These are phyloP conservation scores for Tenebrosternarchus preto DNA, from an alignment of 2,113 vertebrate species.

Conservation along the genomic window DNA sequence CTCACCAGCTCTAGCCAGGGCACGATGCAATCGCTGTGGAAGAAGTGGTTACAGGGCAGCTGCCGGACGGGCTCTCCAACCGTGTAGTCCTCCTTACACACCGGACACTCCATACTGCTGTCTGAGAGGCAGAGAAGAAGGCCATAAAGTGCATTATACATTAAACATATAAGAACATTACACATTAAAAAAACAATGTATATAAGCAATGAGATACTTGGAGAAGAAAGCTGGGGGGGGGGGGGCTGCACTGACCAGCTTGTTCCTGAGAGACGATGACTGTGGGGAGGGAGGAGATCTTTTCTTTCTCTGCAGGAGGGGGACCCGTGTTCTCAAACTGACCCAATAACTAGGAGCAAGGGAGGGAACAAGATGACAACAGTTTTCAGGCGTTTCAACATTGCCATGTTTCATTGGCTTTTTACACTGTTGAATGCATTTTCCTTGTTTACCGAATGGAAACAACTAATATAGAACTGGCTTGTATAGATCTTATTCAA, in stretches of 20 bases:
- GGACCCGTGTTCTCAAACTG: constrained; percentile 95
- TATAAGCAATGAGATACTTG: not conserved
- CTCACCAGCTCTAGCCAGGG: constrained; percentile 98
- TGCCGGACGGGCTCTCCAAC: constrained; percentile 88
- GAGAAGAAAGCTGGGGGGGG: not conserved
- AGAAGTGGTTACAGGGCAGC: constrained; percentile 95
- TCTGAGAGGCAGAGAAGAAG: constrained; percentile 68
- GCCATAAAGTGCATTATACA: too few relatives aligned
- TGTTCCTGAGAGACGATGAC: constrained; percentile 94
- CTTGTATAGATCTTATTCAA: too few relatives aligned
- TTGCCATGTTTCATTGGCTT: too few relatives aligned
- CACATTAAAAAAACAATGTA: too few relatives aligned
- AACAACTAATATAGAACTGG: too few relatives aligned
- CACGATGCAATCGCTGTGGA: constrained; percentile 96
- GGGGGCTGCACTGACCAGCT: constrained; percentile 79
- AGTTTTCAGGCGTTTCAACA: too few relatives aligned
- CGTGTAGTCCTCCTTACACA: constrained; percentile 94
- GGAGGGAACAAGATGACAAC: not conserved
- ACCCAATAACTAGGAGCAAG: constrained; percentile 82
- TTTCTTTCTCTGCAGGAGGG: constrained; percentile 94
- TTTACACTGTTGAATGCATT: too few relatives aligned
- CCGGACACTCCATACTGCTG: constrained; percentile 90
- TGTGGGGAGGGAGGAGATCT: constrained; percentile 90
- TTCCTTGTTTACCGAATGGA: too few relatives aligned
- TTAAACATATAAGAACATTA: too few relatives aligned